These are phyloP conservation scores for Pelobates fuscus DNA, from an alignment of 2,113 vertebrate species.

Conservation along the genomic window DNA sequence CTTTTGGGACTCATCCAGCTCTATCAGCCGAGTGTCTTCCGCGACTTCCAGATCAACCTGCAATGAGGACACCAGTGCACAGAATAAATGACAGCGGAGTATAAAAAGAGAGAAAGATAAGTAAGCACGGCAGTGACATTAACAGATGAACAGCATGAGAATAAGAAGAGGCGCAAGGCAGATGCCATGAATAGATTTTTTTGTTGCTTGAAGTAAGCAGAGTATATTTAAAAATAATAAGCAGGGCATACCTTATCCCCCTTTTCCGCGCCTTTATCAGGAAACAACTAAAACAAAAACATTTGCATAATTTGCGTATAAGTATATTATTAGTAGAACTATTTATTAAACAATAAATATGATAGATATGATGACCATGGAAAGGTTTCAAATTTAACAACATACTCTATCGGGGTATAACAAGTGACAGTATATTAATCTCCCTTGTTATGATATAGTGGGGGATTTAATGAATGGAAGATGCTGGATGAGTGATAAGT, in stretches of 20 bases:
- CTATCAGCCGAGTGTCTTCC: conserved; percentile 87
- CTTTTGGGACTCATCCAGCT: conserved; percentile 94
- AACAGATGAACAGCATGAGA: neutral
- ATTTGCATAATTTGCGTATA: neutral
- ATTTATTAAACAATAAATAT: no score
- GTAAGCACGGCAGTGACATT: neutral
- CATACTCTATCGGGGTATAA: no score
- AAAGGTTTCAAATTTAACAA: no score
- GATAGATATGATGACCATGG: no score
- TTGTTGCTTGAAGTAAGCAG: no score
- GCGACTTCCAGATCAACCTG: conserved; percentile 85
- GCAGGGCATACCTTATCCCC: conserved; percentile 83
- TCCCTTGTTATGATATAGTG: no score
- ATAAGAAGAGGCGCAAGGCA: neutral
- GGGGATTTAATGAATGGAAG: no score
- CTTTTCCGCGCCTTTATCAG: conserved; percentile 92
- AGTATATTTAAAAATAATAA: neutral
- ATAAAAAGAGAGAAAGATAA: neutral
- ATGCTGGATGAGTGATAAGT: no score
- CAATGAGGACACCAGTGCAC: neutral
- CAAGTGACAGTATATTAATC: no score
- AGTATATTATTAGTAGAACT: no score
- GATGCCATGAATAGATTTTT: neutral
- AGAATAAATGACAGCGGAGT: neutral
- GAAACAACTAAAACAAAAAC: conserved; percentile 82